Evolutionary conservation across 1,140 invertebrate species (phyloP), one percentile per base, ranked within the genome.

Genomic region (Forficula auricularia): DNA sequence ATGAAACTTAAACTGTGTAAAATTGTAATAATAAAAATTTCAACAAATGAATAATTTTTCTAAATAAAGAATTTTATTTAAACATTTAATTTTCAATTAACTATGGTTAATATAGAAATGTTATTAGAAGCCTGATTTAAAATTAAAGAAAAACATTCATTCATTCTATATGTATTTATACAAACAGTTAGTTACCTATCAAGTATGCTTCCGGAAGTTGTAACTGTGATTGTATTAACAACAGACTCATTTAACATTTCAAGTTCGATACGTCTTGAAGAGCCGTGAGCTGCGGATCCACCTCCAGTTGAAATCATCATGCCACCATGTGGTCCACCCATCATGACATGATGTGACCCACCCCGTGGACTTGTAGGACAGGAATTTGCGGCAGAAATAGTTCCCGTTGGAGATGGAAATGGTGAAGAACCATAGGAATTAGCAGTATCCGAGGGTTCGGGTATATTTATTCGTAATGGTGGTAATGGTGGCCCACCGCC

Each of bases 301-400:
- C 69, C 37, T 13, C 49, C 49, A 57, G 68, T 36, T 48, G 66
- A 55, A 55, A 72, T 56, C 49, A 71, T 69, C 49, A 66, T 59
- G 57, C 66, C 52, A 57, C 45, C 42, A 49, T 54, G 57, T 30
- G 45, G 46, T 15, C 62, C 58, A 6, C 22, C 22, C 4, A 27
- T 10, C 22, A 27, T 27, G 4, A 27, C 10, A 27, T 27, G 22
- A 27, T 4, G 40, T 57, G 57, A 43, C 32, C 55, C 52, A 39
- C 77, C 75, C 38, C 90, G 73, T 18, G 90, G 92, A 69, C 90
- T 96, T 48, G 90, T 87, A 38, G 92, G 91, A 70, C 91, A 96
- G 48, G 90, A 96, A 65, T 96, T 96, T 22, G 86, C 79, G 49
- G 86, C 82, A 60, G 83, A 77, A 44, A 78, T 75, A 27, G 75